phyloP scores from a whole-genome alignment of 2,113 vertebrate genomes.

The Python bivittatus region DNA sequence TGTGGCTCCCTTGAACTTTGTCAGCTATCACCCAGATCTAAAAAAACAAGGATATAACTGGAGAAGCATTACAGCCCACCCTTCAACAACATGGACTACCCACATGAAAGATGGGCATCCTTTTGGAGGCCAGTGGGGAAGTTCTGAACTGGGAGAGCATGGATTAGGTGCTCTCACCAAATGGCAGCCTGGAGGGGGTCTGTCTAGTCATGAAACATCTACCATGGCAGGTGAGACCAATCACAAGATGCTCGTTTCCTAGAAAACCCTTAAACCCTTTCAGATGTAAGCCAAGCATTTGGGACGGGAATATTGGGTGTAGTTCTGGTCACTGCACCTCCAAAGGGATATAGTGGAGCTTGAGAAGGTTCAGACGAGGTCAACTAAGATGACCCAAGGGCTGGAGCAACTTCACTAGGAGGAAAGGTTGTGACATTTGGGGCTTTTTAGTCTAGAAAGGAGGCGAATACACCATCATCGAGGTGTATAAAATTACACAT shows the following conservation, averaged over 20 bases:
- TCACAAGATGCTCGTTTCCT: neutral
- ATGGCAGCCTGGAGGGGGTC: neutral
- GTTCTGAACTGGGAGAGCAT: neutral
- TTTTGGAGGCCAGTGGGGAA: neutral
- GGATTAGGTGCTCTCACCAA: neutral
- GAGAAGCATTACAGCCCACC: neutral
- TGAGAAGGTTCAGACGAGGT: too few species aligned
- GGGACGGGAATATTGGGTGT: neutral
- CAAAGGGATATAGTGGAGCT: too few species aligned
- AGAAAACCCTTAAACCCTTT: neutral
- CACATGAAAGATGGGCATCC: neutral
- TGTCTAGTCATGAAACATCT: neutral
- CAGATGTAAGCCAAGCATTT: neutral
- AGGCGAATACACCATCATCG: too few species aligned
- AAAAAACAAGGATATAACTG: conserved; percentile 6
- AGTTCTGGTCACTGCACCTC: too few species aligned
- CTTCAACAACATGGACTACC: neutral
- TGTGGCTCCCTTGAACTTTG: conserved; percentile 94
- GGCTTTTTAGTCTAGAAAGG: too few species aligned
- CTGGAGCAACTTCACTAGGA: too few species aligned
- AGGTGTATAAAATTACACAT: too few species aligned
- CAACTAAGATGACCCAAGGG: too few species aligned
- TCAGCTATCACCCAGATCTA: conserved; percentile 98
- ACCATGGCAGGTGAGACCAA: neutral
- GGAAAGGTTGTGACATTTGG: too few species aligned